These are phyloP conservation scores for Umimayanthus kanabou DNA, from an alignment of 92 coral and sea anemone species.

Conservation along the genomic window DNA sequence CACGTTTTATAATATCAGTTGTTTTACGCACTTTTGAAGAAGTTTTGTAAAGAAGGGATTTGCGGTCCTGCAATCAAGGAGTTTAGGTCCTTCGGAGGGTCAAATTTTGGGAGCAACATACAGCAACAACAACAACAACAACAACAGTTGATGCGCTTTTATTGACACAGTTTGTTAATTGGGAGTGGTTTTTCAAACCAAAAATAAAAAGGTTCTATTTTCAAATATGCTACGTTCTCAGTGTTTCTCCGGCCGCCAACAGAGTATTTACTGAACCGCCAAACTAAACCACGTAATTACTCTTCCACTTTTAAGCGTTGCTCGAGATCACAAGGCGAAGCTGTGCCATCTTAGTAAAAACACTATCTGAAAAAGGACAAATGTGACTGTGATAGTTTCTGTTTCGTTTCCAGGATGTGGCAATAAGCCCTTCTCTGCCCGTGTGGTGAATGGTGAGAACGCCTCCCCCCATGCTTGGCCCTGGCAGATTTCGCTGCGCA, in stretches of 20 bases:
- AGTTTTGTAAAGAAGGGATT: not conserved
- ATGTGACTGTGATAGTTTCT: not conserved
- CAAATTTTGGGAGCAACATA: no score
- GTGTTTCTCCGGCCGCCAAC: not conserved
- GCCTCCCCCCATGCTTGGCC: slow-evolving; percentile 26
- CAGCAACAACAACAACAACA: no score
- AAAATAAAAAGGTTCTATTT: no score
- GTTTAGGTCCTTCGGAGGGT: no score
- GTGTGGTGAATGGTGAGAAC: slow-evolving; percentile 17
- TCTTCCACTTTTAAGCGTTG: not conserved
- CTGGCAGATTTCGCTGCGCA: slow-evolving; percentile 19
- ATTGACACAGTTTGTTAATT: no score
- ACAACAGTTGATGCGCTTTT: no score
- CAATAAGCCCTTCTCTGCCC: slow-evolving; percentile 20
- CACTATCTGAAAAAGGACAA: not conserved
- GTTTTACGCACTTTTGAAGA: not conserved
- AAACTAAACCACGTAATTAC: not conserved
- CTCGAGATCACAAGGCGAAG: not conserved
- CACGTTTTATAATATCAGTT: no score
- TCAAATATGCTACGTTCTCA: not conserved
- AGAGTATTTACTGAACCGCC: not conserved
- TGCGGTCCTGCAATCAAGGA: not conserved
- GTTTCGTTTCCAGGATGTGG: not conserved
- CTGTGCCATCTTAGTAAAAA: not conserved
- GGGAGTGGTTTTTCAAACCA: not conserved